Evolutionary conservation across 2,113 vertebrate species (phyloP), one percentile per base, ranked within the genome.

Genomic region (Scytalopus superciliaris): DNA sequence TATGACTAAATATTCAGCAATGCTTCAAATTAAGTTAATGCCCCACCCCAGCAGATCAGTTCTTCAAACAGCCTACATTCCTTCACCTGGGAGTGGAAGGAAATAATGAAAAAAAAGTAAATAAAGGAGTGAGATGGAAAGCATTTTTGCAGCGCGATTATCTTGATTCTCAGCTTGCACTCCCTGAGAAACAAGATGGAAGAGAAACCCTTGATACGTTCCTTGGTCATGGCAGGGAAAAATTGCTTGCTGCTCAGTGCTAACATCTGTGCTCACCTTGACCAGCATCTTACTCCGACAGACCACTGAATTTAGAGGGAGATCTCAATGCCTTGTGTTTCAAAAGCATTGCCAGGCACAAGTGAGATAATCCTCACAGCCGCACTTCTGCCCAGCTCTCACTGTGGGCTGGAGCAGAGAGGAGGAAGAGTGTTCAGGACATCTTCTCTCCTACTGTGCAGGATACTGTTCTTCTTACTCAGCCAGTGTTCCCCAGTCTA

Each of bases 31-130:
- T 96, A 97, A 95, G 70, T 78, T 94, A 53, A 81, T 94, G 96
- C 95, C 94, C 96, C 94, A 97, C 92, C 96, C 95, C 69, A 85
- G 83, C 68, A 94, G 91, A 96, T 94, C 80, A 95, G 70, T 57
- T 89, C 93, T 95, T 96, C 88, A 98, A 97, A 85, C 86, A 97
- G 91, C 70, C 79, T 94, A 75, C 93, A 97, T 98, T 98, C 96
- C 89, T 97, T 92, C 63, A 97, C 60, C 87, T 97, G 94, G 90
- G 87, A 96, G 89, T 97, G 89, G 95, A 97, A 97, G 92, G 92
- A 97, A 97, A 96, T 98, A 5, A 89, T 76, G n/a, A 90, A 95
- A 97, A 93, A 77, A 97, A 97, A 95, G 93, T 98, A 97, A 98
- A 97, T 97, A 98, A 97, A 95, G 90, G 96, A 98, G 95, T 86